Conservation (phyloP, 2,888 invertebrate species). For the Troides aeacus region DNA sequence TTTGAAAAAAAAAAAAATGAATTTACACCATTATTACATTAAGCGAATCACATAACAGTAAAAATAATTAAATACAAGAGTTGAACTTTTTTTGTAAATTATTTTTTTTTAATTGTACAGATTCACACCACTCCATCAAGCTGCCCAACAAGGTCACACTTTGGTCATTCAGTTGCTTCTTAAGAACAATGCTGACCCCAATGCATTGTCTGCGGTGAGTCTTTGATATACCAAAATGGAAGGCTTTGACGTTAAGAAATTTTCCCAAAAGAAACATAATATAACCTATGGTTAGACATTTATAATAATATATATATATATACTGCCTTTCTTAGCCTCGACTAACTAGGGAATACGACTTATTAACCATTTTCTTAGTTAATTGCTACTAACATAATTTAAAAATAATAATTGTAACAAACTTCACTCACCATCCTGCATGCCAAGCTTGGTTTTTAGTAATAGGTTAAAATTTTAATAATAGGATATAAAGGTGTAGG, state of each 20-base stretch:
- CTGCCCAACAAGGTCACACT: slow-evolving; percentile 98
- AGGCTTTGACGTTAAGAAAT: not conserved
- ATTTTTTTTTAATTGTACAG: slow-evolving; percentile 40
- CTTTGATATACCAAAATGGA: not conserved
- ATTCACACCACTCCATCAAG: slow-evolving; percentile 98
- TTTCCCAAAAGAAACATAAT: not conserved
- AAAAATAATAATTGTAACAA: too few relatives aligned
- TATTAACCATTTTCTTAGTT: too few relatives aligned
- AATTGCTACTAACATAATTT: too few relatives aligned
- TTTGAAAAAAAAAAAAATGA: too few relatives aligned
- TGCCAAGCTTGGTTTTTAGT: too few relatives aligned
- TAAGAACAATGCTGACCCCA: slow-evolving; percentile 96
- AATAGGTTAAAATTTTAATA: too few relatives aligned
- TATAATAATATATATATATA: not conserved
- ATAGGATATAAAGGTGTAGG: too few relatives aligned
- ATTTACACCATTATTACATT: too few relatives aligned
- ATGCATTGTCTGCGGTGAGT: slow-evolving; percentile 94
- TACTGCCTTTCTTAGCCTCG: too few relatives aligned
- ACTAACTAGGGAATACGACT: too few relatives aligned
- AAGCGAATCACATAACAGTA: too few relatives aligned
- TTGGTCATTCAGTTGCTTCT: slow-evolving; percentile 94
- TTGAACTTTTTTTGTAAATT: not conserved
- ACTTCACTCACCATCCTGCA: too few relatives aligned
- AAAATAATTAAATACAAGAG: not conserved
- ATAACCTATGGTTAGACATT: not conserved